Evolutionary conservation across 2,113 vertebrate species (phyloP), one percentile per base, ranked within the genome.

Genomic region (Crocuta crocuta): DNA sequence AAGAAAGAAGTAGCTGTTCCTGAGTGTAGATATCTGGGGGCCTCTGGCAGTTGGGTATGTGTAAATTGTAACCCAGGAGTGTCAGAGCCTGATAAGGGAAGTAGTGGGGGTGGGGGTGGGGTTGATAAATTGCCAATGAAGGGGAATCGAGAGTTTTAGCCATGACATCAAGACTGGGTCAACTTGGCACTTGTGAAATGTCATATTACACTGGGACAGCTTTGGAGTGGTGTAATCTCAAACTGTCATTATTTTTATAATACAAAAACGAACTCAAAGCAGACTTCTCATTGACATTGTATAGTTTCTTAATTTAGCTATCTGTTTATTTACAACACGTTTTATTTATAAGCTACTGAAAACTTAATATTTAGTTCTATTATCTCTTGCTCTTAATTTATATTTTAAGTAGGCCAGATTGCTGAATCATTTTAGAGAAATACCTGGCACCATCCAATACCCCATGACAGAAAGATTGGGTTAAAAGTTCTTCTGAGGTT

Each of bases 161-260:
- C n/a, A 92, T 88, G 43, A 71, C 83, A 66, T 81, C 45, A 81
- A 88, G 43, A 92, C 55, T 66, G 9, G 35, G 65, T 73, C 79
- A 85, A 78, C 31, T 48, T 31, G 82, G 90, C 92, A 53, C 86
- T 87, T 96, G 43, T 63, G 80, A 96, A 79, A 94, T 90, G 80
- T 79, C 45, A 53, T 74, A 17, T 85, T 85, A 85, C 6, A 85
- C 28, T 43, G 31, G 43, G 71, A 94, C 35, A 76, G 31, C 33
- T 87, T 91, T 58, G 19, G 53, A 82, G 35, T 86, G 68, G 66
- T 94, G 7, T 76, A 76, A 91, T 91, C 73, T 68, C 81, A 82
- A 87, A 82, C 21, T 66, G 21, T 63, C 71, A 24, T 71, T 71
- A 78, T 80, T 84, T 66, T 48, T 50, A 15, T 79, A 79, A 26